Conservation (phyloP, 2,113 vertebrate species). For the Danio rerio region GRCz12tu NC_133178.1:30946501-30947000, state of each 20-base stretch:
- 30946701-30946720: background rate
- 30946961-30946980: no score
- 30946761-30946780: background rate
- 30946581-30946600: slow-evolving; percentile 72
- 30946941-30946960: no score
- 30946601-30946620: slow-evolving; percentile 91
- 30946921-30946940: no score
- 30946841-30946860: no score
- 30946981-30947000: no score
- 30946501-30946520: slow-evolving; percentile 90
- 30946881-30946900: no score
- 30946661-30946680: background rate
- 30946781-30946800: slow-evolving; percentile 52
- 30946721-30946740: background rate
- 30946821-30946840: background rate
- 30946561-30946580: slow-evolving; percentile 80
- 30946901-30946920: no score
- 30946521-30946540: slow-evolving; percentile 95
- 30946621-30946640: slow-evolving; percentile 96
- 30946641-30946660: slow-evolving; percentile 70
- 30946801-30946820: no score
- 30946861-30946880: no score
- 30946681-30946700: background rate
- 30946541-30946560: slow-evolving; percentile 92
- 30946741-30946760: background rate